Evolutionary conservation across 1,140 invertebrate genomes (phyloP).

Genomic region (Anoplophora glabripennis): DNA sequence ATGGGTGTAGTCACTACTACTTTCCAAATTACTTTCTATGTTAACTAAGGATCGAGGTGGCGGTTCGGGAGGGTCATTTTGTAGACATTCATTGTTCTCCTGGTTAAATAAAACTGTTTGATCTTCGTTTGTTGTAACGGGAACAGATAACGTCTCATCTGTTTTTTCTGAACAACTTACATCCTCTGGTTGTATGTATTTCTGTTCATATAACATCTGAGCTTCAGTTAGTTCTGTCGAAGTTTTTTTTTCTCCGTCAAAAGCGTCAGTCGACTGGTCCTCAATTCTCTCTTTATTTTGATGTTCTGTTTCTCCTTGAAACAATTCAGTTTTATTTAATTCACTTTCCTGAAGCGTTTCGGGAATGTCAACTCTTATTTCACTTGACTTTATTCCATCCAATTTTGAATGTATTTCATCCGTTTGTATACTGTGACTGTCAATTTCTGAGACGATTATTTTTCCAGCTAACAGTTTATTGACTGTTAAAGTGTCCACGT

Average conservation of each 20-base stretch:
- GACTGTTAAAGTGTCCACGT: conserved; percentile 72
- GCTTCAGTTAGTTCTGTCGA: conserved; percentile 28
- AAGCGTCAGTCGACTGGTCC: not conserved
- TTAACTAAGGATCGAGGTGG: not conserved
- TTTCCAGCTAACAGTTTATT: conserved; percentile 72
- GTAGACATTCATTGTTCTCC: too few relatives aligned
- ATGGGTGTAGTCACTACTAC: not conserved
- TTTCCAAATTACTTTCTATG: not conserved
- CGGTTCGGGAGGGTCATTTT: not conserved
- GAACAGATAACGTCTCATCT: too few relatives aligned
- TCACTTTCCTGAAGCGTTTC: not conserved
- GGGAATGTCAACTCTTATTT: conserved; percentile 51
- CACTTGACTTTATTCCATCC: conserved; percentile 60
- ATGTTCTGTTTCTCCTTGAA: not conserved
- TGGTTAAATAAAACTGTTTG: too few relatives aligned
- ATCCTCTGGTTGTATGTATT: too few relatives aligned
- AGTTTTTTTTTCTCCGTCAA: conserved; percentile 46
- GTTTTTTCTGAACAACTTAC: too few relatives aligned
- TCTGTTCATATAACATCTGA: too few relatives aligned
- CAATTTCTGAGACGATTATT: conserved; percentile 75
- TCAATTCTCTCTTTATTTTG: conserved; percentile 5
- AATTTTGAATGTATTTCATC: conserved; percentile 64
- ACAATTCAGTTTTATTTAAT: conserved; percentile 9
- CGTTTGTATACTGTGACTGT: conserved; percentile 65
- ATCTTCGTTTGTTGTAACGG: too few relatives aligned